Evolutionary conservation across 2,797 vertebrate genomes (phyloP), one percentile per base, ranked within the genome.

Genomic region (Xerus rutilus): DNA sequence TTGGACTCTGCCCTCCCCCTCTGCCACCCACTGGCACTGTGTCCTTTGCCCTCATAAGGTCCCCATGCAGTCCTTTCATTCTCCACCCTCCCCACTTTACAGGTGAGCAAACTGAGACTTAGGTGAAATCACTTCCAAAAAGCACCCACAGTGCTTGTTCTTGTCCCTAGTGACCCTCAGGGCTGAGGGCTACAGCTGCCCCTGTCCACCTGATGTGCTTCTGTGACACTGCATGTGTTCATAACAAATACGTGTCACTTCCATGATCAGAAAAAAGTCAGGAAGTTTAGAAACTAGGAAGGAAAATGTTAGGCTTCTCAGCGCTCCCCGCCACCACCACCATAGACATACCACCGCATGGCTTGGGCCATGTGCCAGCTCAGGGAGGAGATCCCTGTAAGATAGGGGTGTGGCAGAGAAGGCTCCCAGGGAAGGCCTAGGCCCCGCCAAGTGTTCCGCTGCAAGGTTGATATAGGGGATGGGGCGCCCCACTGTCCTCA

Each of bases 401-500:
- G 32, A 20, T 45, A 21, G 74, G 52, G 32, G 57, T 15, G 14
- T 73, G 15, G 43, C 18, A 23, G 14, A 32, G 2, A 45, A 65
- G 18, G 35, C 32, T 45, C 67, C 69, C 45, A 17, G 35, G 28
- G 45, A n/a, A 52, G 74, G 25, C 11, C 28, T 57, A 59, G 43
- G 4, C 43, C 67, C n/a, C 6, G 12, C 57, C 30, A n/a, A 17
- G 59, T 12, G 4, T 4, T 14, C 6, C 6, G n/a, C 49, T 57
- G 18, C 21, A 3, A 35, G 86, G 47, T 43, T 10, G 5, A 30
- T 64, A 12, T 39, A 62, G 14, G 23, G 83, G 32, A 35, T 21
- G n/a, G 7, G 0, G 11, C 23, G 30, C 15, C 1, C 76, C 10
- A 3, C 25, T 0, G 10, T 43, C 47, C 85, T 39, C 0, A 12